Percentiles rank a stretch among this genome's conserved stretches.
Evolutionary conservation across 2,888 invertebrate genomes (phyloP).

Genomic region (Agapostemon virescens): DNA sequence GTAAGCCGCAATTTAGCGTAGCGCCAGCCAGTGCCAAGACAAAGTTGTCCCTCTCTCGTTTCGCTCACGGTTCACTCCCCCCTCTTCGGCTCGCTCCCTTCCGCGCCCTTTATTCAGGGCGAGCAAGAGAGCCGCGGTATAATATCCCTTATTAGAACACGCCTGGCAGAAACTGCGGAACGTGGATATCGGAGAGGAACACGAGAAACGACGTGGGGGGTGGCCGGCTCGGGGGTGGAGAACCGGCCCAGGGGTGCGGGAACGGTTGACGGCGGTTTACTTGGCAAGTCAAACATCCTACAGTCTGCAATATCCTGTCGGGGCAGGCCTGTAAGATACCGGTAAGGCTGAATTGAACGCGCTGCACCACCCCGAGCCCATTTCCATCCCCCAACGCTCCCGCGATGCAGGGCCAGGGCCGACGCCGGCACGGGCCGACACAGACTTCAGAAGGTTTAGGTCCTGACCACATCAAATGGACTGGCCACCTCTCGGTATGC

Average conservation of each 20-base stretch:
- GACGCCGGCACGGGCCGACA: slow-evolving; percentile 12
- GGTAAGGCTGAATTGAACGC: slow-evolving; percentile 69
- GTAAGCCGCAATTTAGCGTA: slow-evolving; percentile 73
- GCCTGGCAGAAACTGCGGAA: slow-evolving; percentile 60
- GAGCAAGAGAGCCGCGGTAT: slow-evolving; percentile 45
- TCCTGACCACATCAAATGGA: slow-evolving; percentile 75
- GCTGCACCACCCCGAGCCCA: slow-evolving; percentile 13
- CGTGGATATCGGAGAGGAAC: slow-evolving; percentile 60
- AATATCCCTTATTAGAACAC: slow-evolving; percentile 69
- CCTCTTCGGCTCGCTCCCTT: neutral
- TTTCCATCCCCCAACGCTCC: neutral
- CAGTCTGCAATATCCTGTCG: slow-evolving; percentile 75
- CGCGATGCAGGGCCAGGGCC: neutral
- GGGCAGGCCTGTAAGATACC: slow-evolving; percentile 70
- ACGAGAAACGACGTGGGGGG: slow-evolving; percentile 55
- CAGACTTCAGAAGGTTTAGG: slow-evolving; percentile 39
- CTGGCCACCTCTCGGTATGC: slow-evolving; percentile 65
- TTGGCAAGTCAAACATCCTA: slow-evolving; percentile 77
- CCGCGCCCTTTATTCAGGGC: slow-evolving; percentile 7
- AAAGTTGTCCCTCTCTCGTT: slow-evolving; percentile 59
- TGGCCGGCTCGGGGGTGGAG: neutral
- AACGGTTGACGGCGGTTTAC: slow-evolving; percentile 71
- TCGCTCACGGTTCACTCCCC: slow-evolving; percentile 9
- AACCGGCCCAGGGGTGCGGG: slow-evolving; percentile 12
- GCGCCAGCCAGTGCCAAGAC: slow-evolving; percentile 59